phyloP scores from a whole-genome alignment of 2,888 invertebrate genomes.

The Strigamia transsilvanica region DNA sequence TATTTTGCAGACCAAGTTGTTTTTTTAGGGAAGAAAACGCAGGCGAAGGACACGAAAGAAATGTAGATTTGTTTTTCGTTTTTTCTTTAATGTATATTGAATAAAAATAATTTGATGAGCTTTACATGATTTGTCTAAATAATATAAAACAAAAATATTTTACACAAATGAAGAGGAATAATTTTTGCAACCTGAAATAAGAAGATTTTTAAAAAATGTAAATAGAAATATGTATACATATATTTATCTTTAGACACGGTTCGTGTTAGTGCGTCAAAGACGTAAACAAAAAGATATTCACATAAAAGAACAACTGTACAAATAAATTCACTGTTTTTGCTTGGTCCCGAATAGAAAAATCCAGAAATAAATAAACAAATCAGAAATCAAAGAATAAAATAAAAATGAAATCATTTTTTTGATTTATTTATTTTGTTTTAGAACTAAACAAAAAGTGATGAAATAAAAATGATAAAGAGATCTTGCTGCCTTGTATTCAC shows the following conservation, averaged over 20 bases:
- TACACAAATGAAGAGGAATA: not conserved
- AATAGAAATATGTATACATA: constrained; percentile 5
- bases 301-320: not conserved
- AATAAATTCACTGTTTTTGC: not conserved
- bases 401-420: not conserved
- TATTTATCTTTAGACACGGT: not conserved
- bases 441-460: not conserved
- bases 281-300: not conserved
- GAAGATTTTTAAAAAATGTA: not conserved
- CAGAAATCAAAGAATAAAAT: not conserved
- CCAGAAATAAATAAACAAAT: too few species aligned
- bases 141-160: constrained; percentile 35
- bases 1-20: not conserved
- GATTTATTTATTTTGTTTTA: not conserved
- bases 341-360: constrained; percentile 8
- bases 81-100: constrained; percentile 16
- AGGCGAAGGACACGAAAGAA: not conserved
- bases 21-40: not conserved
- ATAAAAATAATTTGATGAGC: constrained; percentile 44
- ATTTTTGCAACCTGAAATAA: constrained; percentile 27
- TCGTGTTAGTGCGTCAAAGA: not conserved
- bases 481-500: constrained; percentile 26
- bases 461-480: constrained; percentile 14
- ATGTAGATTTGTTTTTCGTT: not conserved
- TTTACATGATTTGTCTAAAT: constrained; percentile 40